Conservation (phyloP, 2,113 vertebrate genomes). For the Macrotus californicus region DNA sequence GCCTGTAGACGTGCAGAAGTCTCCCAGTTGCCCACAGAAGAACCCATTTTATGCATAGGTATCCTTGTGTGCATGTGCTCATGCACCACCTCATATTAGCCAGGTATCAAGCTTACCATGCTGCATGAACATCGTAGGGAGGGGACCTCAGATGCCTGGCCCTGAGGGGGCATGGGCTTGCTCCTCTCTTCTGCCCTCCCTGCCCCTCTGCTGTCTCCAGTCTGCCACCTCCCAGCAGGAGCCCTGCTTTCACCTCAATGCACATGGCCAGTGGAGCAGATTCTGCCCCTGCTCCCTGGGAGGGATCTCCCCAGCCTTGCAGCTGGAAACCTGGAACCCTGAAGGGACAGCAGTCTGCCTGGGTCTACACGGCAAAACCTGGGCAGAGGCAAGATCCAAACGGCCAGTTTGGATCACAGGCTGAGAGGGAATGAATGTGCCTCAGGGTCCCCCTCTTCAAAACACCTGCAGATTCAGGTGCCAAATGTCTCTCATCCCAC, state of each 20-base stretch:
- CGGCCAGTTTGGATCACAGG: not conserved
- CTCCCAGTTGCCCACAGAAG: fast-evolving
- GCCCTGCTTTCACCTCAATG: not conserved
- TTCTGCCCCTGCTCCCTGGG: not conserved
- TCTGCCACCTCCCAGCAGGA: not conserved
- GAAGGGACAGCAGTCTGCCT: not conserved
- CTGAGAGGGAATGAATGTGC: not conserved
- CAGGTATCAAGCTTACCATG: not conserved
- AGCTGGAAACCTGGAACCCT: not conserved
- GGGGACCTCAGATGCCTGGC: not conserved
- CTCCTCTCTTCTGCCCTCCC: not conserved
- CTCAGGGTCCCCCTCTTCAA: not conserved
- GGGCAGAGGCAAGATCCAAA: not conserved
- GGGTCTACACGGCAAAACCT: not conserved
- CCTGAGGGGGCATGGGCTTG: fast-evolving
- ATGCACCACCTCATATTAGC: fast-evolving
- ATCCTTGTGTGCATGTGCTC: too few relatives aligned
- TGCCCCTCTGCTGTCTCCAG: not conserved
- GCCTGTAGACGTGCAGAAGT: not conserved
- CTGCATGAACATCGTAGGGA: fast-evolving
- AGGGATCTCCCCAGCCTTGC: not conserved
- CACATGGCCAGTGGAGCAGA: fast-evolving
- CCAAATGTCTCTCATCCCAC: not conserved
- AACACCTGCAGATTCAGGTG: not conserved
- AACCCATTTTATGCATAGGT: fast-evolving